Evolutionary conservation across 2,888 invertebrate genomes (phyloP).

Genomic region (Synergus gifuensis): DNA sequence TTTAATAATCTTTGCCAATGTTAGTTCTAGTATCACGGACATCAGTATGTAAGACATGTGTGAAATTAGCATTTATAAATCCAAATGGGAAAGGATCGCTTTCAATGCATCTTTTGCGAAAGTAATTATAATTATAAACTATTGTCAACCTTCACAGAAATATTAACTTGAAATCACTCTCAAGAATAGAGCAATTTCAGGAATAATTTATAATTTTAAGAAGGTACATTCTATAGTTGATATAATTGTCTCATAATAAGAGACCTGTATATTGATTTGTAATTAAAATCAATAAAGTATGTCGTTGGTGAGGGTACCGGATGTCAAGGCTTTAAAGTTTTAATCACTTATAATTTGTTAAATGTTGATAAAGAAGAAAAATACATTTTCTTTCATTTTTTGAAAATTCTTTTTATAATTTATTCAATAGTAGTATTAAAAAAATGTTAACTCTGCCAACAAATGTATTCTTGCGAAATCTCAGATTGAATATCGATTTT

Average conservation of each 20-base stretch:
- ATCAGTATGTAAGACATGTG: not conserved
- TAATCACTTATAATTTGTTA: not conserved
- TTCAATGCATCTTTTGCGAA: not conserved
- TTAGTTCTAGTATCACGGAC: not conserved
- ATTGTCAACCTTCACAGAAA: not conserved
- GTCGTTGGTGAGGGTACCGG: conserved; percentile 3
- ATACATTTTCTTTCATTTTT: not conserved
- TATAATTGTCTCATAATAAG: conserved; percentile 17
- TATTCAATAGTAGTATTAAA: not conserved
- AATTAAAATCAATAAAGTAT: conserved; percentile 25
- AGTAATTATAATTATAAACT: conserved; percentile 1
- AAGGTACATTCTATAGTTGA: not conserved
- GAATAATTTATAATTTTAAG: not conserved
- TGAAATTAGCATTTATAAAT: not conserved
- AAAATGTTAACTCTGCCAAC: no score
- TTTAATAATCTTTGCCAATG: not conserved
- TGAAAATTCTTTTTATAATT: not conserved
- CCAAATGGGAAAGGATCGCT: not conserved
- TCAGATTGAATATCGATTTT: no score
- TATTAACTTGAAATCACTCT: not conserved
- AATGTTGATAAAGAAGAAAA: not conserved
- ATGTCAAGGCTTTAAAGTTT: conserved; percentile 18
- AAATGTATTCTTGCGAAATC: no score
- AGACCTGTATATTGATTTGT: conserved; percentile 17
- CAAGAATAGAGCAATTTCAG: not conserved